phyloP scores from a whole-genome alignment of 1,140 invertebrate species.

The Popillia japonica region DNA sequence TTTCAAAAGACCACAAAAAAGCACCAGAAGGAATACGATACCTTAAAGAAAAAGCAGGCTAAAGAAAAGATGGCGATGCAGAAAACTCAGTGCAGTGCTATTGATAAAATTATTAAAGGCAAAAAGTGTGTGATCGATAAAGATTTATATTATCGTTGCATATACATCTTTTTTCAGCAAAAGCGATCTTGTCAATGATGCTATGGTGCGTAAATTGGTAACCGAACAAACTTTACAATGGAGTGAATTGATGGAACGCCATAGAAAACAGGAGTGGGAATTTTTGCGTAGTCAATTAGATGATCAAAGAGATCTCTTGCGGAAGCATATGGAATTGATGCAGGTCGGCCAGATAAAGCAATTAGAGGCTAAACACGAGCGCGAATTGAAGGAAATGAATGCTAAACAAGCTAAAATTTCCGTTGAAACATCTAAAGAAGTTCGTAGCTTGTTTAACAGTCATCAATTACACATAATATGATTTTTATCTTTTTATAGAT shows the following conservation, averaged over 20 bases:
- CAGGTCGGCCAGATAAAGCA: slow-evolving; percentile 91
- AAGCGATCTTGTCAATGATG: slow-evolving; percentile 81
- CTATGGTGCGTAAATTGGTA: slow-evolving; percentile 81
- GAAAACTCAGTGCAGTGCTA: slow-evolving; percentile 92
- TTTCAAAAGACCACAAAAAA: slow-evolving; percentile 96
- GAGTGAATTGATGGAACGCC: slow-evolving; percentile 88
- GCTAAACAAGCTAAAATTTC: slow-evolving; percentile 93
- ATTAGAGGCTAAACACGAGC: slow-evolving; percentile 87
- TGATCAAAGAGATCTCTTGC: slow-evolving; percentile 85
- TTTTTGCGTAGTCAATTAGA: slow-evolving; percentile 82
- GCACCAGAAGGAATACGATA: slow-evolving; percentile 94
- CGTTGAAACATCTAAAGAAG: slow-evolving; percentile 96
- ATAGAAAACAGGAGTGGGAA: slow-evolving; percentile 92
- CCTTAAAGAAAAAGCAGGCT: slow-evolving; percentile 89
- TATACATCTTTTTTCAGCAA: slow-evolving; percentile 67
- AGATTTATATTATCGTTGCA: not conserved
- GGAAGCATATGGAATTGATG: slow-evolving; percentile 84
- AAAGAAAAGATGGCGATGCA: slow-evolving; percentile 93
- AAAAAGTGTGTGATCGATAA: slow-evolving; percentile 76
- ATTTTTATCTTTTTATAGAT: slow-evolving; percentile 60
- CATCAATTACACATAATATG: not conserved
- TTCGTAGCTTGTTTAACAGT: slow-evolving; percentile 42
- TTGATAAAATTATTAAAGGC: slow-evolving; percentile 94
- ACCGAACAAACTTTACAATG: slow-evolving; percentile 92
- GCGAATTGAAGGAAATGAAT: slow-evolving; percentile 97